phyloP scores from a whole-genome alignment of 2,888 invertebrate genomes.

The Sthenelais limicola region DNA sequence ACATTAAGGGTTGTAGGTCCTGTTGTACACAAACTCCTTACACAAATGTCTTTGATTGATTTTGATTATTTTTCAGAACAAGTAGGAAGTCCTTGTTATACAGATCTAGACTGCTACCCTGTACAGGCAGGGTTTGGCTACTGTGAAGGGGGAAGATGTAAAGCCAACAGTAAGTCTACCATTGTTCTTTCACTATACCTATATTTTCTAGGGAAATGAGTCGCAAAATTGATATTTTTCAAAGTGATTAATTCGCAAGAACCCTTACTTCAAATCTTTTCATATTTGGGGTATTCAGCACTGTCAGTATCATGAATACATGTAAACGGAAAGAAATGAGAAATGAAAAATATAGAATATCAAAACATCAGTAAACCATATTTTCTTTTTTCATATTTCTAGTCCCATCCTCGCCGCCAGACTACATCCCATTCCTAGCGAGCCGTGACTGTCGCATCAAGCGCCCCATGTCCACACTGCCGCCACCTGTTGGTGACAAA shows the following conservation, averaged over 20 bases:
- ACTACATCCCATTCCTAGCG: slow-evolving; percentile 29
- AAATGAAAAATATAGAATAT: no score
- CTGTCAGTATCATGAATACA: no score
- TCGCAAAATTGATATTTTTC: no score
- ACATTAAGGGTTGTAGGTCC: no score
- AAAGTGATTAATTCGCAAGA: no score
- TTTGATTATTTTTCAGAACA: slow-evolving; percentile 14
- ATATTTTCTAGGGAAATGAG: no score
- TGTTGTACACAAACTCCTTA: no score
- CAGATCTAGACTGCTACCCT: slow-evolving; percentile 43
- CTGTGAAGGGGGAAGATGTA: slow-evolving; percentile 41
- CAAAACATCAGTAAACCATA: no score
- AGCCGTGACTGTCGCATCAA: slow-evolving; percentile 34
- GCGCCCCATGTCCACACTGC: slow-evolving; percentile 33
- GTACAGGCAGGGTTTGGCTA: slow-evolving; percentile 39
- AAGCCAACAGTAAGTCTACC: slow-evolving; percentile 36
- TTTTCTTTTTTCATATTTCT: neutral
- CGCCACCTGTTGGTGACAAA: neutral
- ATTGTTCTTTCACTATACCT: no score
- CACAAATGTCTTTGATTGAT: neutral
- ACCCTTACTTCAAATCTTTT: no score
- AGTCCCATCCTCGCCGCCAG: neutral
- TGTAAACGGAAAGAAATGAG: no score
- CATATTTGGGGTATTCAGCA: no score
- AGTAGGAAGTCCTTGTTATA: slow-evolving; percentile 37